These are phyloP conservation scores for Epiblema foenella DNA, from an alignment of 2,888 invertebrate species.

Conservation along the genomic window DNA sequence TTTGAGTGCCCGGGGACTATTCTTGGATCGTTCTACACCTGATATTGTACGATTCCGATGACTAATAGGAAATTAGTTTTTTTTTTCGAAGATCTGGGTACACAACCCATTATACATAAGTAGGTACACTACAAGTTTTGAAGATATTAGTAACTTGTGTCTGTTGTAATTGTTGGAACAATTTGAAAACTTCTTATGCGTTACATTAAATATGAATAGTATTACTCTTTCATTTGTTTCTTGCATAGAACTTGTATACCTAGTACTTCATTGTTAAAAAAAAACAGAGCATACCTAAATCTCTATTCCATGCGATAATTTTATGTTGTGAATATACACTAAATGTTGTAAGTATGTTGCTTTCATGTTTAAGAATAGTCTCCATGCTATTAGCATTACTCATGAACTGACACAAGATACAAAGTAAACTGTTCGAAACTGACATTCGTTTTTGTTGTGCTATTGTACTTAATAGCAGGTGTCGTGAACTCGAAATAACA, in stretches of 20 bases:
- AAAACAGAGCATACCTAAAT: too few species aligned
- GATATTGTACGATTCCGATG: background rate
- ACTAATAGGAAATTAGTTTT: too few species aligned
- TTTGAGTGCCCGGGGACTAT: slow-evolving; percentile 35
- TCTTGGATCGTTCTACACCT: slow-evolving; percentile 19
- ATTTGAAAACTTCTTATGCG: too few species aligned
- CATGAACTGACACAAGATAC: slow-evolving; percentile 6
- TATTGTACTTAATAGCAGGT: background rate
- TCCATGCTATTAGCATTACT: background rate
- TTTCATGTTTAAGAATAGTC: slow-evolving; percentile 7
- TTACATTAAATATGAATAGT: too few species aligned
- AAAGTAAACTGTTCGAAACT: background rate
- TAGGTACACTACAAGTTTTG: too few species aligned
- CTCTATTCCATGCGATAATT: background rate
- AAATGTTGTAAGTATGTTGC: background rate
- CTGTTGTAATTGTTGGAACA: too few species aligned
- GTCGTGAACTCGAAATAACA: slow-evolving; percentile 11
- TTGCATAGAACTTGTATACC: too few species aligned
- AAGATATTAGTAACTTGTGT: too few species aligned
- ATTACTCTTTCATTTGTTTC: too few species aligned
- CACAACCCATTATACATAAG: too few species aligned
- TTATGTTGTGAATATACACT: background rate
- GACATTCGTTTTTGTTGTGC: slow-evolving; percentile 12
- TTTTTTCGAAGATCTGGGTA: too few species aligned
- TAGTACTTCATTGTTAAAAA: too few species aligned